Conservation (phyloP, 2,888 invertebrate species). For the Onchidella celtica region DNA sequence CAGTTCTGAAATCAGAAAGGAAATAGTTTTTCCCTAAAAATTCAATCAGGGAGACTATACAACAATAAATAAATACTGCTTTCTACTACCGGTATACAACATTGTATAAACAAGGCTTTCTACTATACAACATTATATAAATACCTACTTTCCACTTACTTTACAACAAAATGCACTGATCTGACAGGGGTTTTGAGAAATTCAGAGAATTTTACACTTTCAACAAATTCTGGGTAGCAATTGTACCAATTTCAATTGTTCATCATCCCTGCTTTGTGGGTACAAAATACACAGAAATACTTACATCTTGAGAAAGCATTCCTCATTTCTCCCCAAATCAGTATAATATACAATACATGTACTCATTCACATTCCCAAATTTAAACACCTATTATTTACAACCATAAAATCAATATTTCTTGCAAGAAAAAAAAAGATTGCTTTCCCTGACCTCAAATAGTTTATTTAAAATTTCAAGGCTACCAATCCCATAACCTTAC, state of each 20-base stretch:
- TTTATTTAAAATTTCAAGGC: background rate
- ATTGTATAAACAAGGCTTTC: background rate
- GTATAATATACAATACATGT: too few relatives aligned
- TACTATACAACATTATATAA: too few relatives aligned
- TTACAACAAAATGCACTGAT: background rate
- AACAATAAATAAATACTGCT: too few relatives aligned
- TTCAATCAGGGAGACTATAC: too few relatives aligned
- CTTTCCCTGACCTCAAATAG: background rate
- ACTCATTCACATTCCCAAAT: background rate
- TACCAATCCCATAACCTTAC: background rate
- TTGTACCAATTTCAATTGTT: too few relatives aligned
- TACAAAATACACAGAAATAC: too few relatives aligned
- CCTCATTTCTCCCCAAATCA: too few relatives aligned
- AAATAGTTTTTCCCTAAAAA: too few relatives aligned
- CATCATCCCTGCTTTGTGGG: too few relatives aligned
- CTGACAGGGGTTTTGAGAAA: background rate
- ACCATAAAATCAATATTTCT: background rate
- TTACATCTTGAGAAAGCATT: too few relatives aligned
- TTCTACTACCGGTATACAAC: background rate
- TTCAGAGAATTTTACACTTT: too few relatives aligned
- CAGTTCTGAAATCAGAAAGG: background rate
- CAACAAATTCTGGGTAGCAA: too few relatives aligned
- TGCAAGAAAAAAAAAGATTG: background rate
- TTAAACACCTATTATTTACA: background rate
- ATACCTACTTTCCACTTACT: background rate